These are phyloP conservation scores for Phortica okadai DNA, from an alignment of 2,888 invertebrate species.

Conservation along the genomic window DNA sequence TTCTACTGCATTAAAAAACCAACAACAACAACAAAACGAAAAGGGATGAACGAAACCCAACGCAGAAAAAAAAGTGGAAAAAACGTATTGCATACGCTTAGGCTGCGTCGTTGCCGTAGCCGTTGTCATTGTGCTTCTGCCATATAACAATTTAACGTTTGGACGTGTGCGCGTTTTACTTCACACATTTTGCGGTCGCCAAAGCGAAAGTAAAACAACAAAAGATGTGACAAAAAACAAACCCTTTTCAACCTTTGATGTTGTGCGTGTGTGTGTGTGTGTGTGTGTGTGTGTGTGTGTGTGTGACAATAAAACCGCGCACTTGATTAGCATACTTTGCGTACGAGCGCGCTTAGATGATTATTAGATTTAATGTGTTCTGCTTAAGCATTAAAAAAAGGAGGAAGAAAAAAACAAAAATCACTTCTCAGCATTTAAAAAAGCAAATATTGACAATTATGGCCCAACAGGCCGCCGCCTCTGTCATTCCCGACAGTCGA, in stretches of 20 bases:
- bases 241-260: constrained; percentile 14
- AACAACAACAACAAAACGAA: neutral
- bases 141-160: neutral
- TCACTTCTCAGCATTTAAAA: constrained; percentile 15
- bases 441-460: constrained; percentile 70
- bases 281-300: constrained; percentile 12
- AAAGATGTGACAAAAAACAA: constrained; percentile 17
- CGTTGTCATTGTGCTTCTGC: neutral
- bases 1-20: neutral
- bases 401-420: constrained; percentile 29
- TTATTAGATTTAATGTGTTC: constrained; percentile 67
- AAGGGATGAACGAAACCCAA: neutral
- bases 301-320: constrained; percentile 45
- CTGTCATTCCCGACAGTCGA: neutral
- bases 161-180: neutral
- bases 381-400: constrained; percentile 33
- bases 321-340: constrained; percentile 63
- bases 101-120: neutral
- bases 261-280: neutral
- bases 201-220: neutral
- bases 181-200: constrained; percentile 8
- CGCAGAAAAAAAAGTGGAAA: neutral
- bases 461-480: constrained; percentile 62
- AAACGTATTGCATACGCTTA: constrained; percentile 51
- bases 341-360: constrained; percentile 46